Evolutionary conservation across 2,888 invertebrate species (phyloP).

Genomic region (Sialis fuliginosa): DNA sequence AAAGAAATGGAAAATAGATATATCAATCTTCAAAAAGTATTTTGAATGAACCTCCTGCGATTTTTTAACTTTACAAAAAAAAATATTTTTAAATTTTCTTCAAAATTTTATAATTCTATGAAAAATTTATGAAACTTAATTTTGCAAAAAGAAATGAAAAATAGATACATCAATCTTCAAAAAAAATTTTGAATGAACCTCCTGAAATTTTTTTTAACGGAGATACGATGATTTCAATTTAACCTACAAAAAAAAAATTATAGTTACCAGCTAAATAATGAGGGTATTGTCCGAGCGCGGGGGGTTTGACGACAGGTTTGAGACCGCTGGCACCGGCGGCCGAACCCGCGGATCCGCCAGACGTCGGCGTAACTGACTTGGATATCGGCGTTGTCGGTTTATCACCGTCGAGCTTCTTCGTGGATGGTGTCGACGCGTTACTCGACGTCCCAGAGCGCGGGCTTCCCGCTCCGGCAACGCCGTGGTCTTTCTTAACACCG

Average conservation of each 20-base stretch:
- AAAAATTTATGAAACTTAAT: too few relatives aligned
- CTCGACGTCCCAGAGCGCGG: conserved; percentile 74
- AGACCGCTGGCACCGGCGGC: conserved; percentile 37
- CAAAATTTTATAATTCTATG: too few relatives aligned
- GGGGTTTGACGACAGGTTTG: conserved; percentile 33
- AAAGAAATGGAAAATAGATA: too few relatives aligned
- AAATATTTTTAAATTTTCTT: too few relatives aligned
- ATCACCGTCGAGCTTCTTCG: conserved; percentile 66
- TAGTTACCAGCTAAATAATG: conserved; percentile 32
- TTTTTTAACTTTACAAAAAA: too few relatives aligned
- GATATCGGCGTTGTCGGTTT: conserved; percentile 83
- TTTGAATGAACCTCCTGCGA: too few relatives aligned
- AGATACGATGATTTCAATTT: not conserved
- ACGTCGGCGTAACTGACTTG: conserved; percentile 77
- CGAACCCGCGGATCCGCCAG: conserved; percentile 27
- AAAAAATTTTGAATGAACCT: too few relatives aligned
- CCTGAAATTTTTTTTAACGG: too few relatives aligned
- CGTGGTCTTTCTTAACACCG: conserved; percentile 56
- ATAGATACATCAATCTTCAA: too few relatives aligned
- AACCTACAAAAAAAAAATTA: not conserved
- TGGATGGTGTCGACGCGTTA: conserved; percentile 79
- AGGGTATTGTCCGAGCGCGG: conserved; percentile 39
- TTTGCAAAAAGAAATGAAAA: too few relatives aligned
- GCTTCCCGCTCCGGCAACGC: conserved; percentile 40
- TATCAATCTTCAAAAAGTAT: not conserved